Evolutionary conservation across 1,140 invertebrate genomes (phyloP).

Genomic region (Dolichoris vasculosae): DNA sequence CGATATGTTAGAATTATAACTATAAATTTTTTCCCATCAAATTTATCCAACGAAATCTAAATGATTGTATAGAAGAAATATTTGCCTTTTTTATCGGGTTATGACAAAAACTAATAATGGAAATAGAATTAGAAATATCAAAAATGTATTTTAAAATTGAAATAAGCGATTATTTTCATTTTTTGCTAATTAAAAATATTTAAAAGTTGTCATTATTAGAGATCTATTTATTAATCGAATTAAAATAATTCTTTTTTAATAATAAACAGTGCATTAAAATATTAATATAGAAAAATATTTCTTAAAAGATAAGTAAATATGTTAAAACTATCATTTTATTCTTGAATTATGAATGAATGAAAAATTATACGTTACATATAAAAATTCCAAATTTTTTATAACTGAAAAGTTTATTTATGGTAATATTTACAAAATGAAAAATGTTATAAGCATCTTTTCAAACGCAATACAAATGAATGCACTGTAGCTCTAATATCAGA

Average conservation of each 20-base stretch:
- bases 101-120: background rate
- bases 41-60: background rate
- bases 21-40: constrained; percentile 1
- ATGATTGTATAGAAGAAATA: background rate
- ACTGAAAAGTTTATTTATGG: no score
- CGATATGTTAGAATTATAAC: constrained; percentile 3
- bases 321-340: no score
- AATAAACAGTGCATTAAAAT: no score
- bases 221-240: no score
- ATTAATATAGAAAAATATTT: no score
- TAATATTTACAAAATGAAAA: background rate
- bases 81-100: background rate
- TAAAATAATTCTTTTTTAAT: background rate
- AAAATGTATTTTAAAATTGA: background rate
- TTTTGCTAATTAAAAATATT: background rate
- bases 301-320: no score
- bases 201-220: no score
- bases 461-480: no score
- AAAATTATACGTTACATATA: no score
- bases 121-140: background rate
- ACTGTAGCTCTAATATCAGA: background rate
- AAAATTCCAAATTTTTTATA: no score
- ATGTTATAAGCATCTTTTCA: background rate
- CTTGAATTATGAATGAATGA: no score
- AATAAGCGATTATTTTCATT: background rate